Evolutionary conservation across 2,113 vertebrate species (phyloP).

Genomic region (Chascanopsetta lugubris): DNA sequence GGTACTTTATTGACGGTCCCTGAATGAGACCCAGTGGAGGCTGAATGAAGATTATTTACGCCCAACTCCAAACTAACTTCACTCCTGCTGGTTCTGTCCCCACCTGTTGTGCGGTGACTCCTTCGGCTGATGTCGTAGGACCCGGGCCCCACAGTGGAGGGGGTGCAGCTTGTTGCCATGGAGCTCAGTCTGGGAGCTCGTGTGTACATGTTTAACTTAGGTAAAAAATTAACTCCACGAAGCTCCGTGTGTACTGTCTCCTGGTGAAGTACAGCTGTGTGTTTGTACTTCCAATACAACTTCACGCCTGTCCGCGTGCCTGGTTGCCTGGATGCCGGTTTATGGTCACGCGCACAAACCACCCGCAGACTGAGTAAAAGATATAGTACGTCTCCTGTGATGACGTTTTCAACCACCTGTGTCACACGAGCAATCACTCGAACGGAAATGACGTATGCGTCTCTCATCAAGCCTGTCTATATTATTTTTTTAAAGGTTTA

Average conservation of each 20-base stretch:
- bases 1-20: too few species aligned
- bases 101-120: constrained; percentile 48
- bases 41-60: too few species aligned
- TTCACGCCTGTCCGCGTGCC: constrained; percentile 22
- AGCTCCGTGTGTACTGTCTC: neutral
- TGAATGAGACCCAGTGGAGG: too few species aligned
- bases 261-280: too few species aligned
- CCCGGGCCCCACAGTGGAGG: constrained; percentile 69
- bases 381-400: neutral
- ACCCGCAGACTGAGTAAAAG: neutral
- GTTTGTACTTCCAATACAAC: too few species aligned
- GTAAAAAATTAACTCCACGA: neutral
- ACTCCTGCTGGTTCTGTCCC: neutral
- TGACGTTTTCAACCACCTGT: neutral
- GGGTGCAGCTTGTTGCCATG: constrained; percentile 30
- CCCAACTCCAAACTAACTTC: too few species aligned
- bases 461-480: too few species aligned
- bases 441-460: too few species aligned
- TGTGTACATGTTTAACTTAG: constrained; percentile 65
- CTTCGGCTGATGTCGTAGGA: constrained; percentile 59
- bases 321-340: constrained; percentile 57
- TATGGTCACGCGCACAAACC: constrained; percentile 4
- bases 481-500: too few species aligned
- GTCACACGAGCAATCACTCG: neutral
- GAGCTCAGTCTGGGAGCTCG: constrained; percentile 68